phyloP scores from a whole-genome alignment of 2,797 vertebrate genomes.

The Esox masquinongy region DNA sequence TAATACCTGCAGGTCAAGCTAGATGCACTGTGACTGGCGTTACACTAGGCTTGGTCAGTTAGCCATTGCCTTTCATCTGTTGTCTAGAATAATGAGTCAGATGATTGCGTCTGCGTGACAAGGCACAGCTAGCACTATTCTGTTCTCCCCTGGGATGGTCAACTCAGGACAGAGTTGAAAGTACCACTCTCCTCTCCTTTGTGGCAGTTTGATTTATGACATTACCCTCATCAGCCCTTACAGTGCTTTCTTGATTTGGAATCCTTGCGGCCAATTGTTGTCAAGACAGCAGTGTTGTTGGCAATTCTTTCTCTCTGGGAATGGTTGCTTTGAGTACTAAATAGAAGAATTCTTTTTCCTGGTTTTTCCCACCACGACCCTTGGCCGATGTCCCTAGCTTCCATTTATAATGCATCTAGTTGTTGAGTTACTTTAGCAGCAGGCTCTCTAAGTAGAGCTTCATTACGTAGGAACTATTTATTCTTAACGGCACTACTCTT shows the following conservation, averaged over 20 bases:
- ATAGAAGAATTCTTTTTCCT: constrained; percentile 32
- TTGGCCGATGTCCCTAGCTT: constrained; percentile 49
- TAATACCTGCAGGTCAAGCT: constrained; percentile 59
- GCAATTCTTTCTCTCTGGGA: constrained; percentile 21
- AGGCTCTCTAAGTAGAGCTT: constrained; percentile 38
- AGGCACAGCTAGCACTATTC: constrained; percentile 32
- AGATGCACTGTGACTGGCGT: constrained; percentile 48
- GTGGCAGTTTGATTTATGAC: not conserved
- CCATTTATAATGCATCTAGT: constrained; percentile 40
- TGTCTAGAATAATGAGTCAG: constrained; percentile 58
- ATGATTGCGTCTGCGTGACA: constrained; percentile 42
- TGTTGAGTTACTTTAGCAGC: constrained; percentile 43
- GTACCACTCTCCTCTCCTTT: not conserved
- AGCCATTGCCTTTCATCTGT: constrained; percentile 51
- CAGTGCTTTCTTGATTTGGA: constrained; percentile 1
- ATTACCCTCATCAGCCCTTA: not conserved
- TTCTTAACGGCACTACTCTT: constrained; percentile 29
- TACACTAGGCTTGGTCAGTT: constrained; percentile 43
- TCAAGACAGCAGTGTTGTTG: constrained; percentile 10
- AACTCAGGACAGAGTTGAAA: not conserved
- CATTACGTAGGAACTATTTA: constrained; percentile 37
- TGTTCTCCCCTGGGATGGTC: constrained; percentile 12
- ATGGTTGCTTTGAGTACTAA: constrained; percentile 34
- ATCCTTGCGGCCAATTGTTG: not conserved
- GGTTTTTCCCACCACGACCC: constrained; percentile 42